phyloP scores from a whole-genome alignment of 2,797 vertebrate species.

The Sebastes minor region DNA sequence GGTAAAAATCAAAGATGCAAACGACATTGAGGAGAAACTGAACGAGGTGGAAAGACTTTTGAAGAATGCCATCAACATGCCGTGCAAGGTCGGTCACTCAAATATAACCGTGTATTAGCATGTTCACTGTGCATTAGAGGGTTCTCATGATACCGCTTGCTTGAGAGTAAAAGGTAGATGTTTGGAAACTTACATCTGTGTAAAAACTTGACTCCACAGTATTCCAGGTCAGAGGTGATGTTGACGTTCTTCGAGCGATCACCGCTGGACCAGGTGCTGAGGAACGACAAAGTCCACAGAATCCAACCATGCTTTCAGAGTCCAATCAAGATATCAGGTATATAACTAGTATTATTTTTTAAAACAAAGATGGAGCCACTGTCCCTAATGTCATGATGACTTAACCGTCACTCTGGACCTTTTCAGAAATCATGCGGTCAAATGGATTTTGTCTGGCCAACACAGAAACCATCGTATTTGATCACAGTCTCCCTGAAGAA shows the following conservation, averaged over 20 bases:
- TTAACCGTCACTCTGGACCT: conserved; percentile 22
- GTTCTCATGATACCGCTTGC: not conserved
- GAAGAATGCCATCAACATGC: conserved; percentile 93
- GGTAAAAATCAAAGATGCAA: conserved; percentile 92
- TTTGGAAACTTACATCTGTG: not conserved
- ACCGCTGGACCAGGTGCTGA: conserved; percentile 94
- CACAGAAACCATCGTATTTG: conserved; percentile 96
- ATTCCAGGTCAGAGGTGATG: conserved; percentile 96
- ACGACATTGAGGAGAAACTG: conserved; percentile 92
- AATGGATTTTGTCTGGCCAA: conserved; percentile 98
- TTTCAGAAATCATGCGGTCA: conserved; percentile 95
- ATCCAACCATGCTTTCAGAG: conserved; percentile 96
- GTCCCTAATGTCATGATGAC: not conserved
- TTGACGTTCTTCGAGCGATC: conserved; percentile 98
- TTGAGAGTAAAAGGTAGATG: not conserved
- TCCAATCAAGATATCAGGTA: conserved; percentile 95
- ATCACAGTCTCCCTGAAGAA: conserved; percentile 88
- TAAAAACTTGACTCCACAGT: conserved; percentile 74
- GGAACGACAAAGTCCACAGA: conserved; percentile 94
- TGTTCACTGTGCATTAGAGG: not conserved
- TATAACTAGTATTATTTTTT: not conserved
- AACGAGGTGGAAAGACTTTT: conserved; percentile 95
- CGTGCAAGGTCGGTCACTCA: conserved; percentile 87
- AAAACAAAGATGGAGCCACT: not conserved
- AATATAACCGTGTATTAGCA: not conserved